Evolutionary conservation across 1,140 invertebrate species (phyloP).

Genomic region (Metopolophium dirhodum): DNA sequence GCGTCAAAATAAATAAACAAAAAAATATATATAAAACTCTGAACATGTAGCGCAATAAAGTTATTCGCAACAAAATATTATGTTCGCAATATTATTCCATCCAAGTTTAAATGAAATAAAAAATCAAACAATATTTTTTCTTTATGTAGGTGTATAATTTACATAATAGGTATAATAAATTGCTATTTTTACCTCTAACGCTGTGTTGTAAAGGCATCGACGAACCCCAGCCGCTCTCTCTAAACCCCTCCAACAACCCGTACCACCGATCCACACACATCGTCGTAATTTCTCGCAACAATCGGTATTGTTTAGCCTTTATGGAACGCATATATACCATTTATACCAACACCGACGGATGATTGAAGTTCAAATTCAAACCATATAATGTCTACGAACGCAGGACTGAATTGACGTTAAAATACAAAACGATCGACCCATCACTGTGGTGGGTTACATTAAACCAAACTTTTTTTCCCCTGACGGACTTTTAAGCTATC

Average conservation of each 20-base stretch:
- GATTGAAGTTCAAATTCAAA: neutral
- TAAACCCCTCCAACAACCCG: neutral
- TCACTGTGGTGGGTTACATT: neutral
- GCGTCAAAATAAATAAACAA: neutral
- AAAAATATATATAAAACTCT: neutral
- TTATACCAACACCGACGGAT: neutral
- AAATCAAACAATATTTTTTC: slow-evolving; percentile 2
- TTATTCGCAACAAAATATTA: neutral
- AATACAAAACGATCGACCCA: slow-evolving; percentile 15
- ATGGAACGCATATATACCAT: neutral
- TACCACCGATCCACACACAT: neutral
- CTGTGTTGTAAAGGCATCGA: neutral
- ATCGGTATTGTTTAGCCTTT: neutral
- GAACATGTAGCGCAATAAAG: neutral
- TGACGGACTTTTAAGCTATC: neutral
- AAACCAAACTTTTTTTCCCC: neutral
- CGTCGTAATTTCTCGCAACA: neutral
- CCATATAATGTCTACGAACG: neutral
- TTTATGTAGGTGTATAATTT: neutral
- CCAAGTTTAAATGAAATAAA: neutral
- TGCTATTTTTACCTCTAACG: neutral
- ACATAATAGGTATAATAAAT: neutral
- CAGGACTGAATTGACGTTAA: neutral
- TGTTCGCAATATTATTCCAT: neutral
- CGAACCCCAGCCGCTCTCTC: neutral